Conservation (phyloP, 2,113 vertebrate genomes). For the Cnemophilus loriae region DNA sequence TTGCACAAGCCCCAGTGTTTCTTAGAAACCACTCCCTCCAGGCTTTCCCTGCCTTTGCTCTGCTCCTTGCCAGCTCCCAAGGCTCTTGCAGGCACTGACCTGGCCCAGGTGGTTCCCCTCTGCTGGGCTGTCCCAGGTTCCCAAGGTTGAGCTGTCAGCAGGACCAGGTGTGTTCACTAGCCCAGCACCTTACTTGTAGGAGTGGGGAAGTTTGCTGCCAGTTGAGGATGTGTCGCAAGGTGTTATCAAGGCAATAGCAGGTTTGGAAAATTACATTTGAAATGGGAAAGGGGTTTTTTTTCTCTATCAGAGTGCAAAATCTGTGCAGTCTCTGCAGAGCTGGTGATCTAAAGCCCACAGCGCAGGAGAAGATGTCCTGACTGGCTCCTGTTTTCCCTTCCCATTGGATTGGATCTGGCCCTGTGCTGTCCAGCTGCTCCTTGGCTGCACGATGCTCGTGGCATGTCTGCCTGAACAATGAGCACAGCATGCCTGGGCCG, state of each 20-base stretch:
- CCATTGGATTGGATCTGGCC: background rate
- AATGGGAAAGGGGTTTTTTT: background rate
- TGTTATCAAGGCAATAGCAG: background rate
- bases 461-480: background rate
- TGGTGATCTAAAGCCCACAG: background rate
- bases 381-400: background rate
- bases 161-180: background rate
- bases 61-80: background rate
- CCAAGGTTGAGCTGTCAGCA: background rate
- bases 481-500: rapidly evolving
- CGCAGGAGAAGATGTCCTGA: background rate
- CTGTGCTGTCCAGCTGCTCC: background rate
- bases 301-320: background rate
- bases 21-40: background rate
- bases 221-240: rapidly evolving
- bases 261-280: background rate
- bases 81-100: background rate
- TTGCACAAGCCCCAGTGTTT: background rate
- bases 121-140: background rate
- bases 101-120: background rate
- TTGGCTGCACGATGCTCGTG: rapidly evolving
- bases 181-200: background rate
- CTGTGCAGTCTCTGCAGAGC: background rate
- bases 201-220: rapidly evolving
- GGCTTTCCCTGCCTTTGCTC: background rate